Evolutionary conservation across 2,888 invertebrate species (phyloP).

Genomic region (Athrips mouffetella): DNA sequence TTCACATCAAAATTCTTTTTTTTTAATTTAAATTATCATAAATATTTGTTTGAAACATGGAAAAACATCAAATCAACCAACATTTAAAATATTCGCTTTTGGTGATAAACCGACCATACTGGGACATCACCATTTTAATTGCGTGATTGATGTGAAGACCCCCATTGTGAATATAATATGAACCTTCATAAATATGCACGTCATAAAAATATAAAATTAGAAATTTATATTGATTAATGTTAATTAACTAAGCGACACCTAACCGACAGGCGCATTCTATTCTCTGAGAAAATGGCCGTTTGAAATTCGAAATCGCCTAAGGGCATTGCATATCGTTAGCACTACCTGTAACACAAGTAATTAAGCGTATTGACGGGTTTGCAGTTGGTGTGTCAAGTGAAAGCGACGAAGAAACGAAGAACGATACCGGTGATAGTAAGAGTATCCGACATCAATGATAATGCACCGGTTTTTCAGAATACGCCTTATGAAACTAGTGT

Average conservation of each 20-base stretch:
- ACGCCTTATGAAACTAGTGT: constrained; percentile 90
- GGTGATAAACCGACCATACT: too few species aligned
- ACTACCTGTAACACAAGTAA: constrained; percentile 5
- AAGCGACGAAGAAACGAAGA: constrained; percentile 87
- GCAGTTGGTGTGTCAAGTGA: constrained; percentile 90
- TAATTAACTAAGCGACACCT: constrained; percentile 6
- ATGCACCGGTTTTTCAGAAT: constrained; percentile 89
- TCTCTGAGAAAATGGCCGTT: neutral
- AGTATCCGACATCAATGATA: constrained; percentile 94
- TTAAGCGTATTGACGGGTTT: constrained; percentile 37
- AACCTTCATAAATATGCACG: neutral
- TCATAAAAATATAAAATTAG: neutral
- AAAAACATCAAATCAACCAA: too few species aligned
- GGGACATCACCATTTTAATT: too few species aligned
- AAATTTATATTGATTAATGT: neutral
- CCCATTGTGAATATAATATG: neutral
- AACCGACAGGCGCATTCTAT: neutral
- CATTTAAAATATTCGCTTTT: too few species aligned
- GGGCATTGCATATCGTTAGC: constrained; percentile 7
- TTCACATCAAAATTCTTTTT: too few species aligned
- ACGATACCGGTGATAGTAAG: constrained; percentile 93
- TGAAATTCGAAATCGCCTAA: constrained; percentile 2
- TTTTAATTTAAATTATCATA: too few species aligned
- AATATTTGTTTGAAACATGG: too few species aligned
- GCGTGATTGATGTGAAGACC: too few species aligned